These are phyloP conservation scores for Pogonocichla stellata DNA, from an alignment of 2,113 vertebrate species.

Conservation along the genomic window DNA sequence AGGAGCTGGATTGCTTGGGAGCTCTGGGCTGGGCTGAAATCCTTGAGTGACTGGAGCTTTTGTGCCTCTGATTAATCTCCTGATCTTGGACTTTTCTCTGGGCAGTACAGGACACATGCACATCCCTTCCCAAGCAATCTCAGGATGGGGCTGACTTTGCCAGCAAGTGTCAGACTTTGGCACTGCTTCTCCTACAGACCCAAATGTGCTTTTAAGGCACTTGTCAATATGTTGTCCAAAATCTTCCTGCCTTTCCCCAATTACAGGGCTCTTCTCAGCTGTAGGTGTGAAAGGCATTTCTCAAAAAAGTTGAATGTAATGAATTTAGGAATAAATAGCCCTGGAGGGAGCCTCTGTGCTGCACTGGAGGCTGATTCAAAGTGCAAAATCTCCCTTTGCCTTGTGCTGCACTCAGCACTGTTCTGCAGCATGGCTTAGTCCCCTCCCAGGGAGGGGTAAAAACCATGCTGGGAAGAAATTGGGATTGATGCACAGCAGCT, in stretches of 20 bases:
- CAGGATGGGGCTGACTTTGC: not conserved
- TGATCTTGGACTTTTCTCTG: not conserved
- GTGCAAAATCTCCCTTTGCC: not conserved
- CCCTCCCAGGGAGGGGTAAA: not conserved
- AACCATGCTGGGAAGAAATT: not conserved
- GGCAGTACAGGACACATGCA: not conserved
- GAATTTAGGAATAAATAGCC: not conserved
- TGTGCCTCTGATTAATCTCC: not conserved
- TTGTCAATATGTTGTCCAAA: not conserved
- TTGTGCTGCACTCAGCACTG: accelerated
- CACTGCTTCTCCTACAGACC: accelerated
- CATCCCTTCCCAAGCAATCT: accelerated
- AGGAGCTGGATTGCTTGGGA: not conserved
- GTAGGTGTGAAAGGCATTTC: not conserved
- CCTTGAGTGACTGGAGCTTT: not conserved
- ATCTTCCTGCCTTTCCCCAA: not conserved
- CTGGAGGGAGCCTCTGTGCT: not conserved
- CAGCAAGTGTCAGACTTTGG: not conserved
- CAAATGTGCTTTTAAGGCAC: not conserved
- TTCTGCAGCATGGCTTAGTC: not conserved
- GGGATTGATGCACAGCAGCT: accelerated
- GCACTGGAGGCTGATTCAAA: not conserved
- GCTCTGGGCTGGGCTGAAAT: not conserved
- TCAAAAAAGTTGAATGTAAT: not conserved
- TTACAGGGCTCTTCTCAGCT: not conserved